phyloP scores from a whole-genome alignment of 2,888 invertebrate genomes.

The Smittia sp. region DNA sequence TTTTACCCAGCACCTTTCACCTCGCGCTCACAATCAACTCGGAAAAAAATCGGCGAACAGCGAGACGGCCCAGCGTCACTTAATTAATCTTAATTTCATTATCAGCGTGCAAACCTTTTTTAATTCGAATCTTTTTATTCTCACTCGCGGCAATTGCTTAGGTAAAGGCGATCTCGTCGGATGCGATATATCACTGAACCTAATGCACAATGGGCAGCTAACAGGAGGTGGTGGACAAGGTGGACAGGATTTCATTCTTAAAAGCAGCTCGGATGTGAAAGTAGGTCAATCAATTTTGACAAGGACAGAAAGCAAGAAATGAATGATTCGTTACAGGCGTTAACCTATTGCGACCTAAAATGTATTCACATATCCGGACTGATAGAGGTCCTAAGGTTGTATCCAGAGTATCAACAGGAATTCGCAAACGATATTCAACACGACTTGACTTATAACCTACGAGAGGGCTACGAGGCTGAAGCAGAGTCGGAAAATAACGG shows the following conservation, averaged over 20 bases:
- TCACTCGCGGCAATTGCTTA: constrained; percentile 48
- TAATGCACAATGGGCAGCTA: constrained; percentile 63
- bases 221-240: constrained; percentile 59
- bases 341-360: constrained; percentile 95
- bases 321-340: constrained; percentile 58
- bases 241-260: constrained; percentile 73
- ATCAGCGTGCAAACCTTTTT: too few species aligned
- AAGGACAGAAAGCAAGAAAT: background rate
- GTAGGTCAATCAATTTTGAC: constrained; percentile 48
- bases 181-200: constrained; percentile 81
- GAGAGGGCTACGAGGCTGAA: constrained; percentile 90
- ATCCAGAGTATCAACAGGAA: constrained; percentile 92
- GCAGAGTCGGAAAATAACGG: constrained; percentile 66
- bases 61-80: too few species aligned
- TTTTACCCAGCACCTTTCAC: too few species aligned
- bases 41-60: too few species aligned
- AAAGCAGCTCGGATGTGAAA: constrained; percentile 92
- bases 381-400: constrained; percentile 81
- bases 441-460: constrained; percentile 89
- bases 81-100: too few species aligned
- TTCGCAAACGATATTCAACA: constrained; percentile 93
- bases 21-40: too few species aligned
- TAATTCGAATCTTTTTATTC: background rate
- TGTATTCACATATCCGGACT: constrained; percentile 89
- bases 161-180: constrained; percentile 96